Evolutionary conservation across 2,113 vertebrate genomes (phyloP).

Genomic region (Amia ocellicauda): DNA sequence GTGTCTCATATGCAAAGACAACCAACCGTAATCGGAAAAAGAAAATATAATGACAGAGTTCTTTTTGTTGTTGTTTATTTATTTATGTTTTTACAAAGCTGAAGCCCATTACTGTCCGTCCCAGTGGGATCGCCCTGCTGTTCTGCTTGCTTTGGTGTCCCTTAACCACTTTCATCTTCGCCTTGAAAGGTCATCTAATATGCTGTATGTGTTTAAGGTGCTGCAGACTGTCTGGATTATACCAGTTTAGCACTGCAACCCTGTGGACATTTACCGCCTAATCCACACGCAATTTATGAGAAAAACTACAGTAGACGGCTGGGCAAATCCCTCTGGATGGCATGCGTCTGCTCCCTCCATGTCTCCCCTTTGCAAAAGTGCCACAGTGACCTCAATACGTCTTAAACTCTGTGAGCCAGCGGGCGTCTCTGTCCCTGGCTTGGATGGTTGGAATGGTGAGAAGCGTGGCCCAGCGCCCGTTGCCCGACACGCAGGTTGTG

Average conservation of each 20-base stretch:
- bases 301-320: neutral
- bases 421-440: no score
- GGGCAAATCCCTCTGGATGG: constrained; percentile 7
- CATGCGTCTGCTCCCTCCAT: constrained; percentile 3
- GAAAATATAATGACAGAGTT: no score
- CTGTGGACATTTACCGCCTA: constrained; percentile 11
- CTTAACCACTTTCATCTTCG: constrained; percentile 5
- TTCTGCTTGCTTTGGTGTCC: constrained; percentile 15
- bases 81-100: no score
- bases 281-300: constrained; percentile 14
- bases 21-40: no score
- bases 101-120: no score
- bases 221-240: constrained; percentile 29
- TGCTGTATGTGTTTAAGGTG: neutral
- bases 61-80: no score
- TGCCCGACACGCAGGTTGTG: no score
- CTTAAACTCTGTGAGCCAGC: constrained; percentile 6
- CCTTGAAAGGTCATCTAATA: neutral
- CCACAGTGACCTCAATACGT: constrained; percentile 17
- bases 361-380: neutral
- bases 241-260: constrained; percentile 22
- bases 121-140: neutral
- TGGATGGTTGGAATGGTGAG: no score
- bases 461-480: no score
- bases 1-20: no score